Conservation (phyloP, 1,140 invertebrate genomes). For the Holotrichia oblita region DNA sequence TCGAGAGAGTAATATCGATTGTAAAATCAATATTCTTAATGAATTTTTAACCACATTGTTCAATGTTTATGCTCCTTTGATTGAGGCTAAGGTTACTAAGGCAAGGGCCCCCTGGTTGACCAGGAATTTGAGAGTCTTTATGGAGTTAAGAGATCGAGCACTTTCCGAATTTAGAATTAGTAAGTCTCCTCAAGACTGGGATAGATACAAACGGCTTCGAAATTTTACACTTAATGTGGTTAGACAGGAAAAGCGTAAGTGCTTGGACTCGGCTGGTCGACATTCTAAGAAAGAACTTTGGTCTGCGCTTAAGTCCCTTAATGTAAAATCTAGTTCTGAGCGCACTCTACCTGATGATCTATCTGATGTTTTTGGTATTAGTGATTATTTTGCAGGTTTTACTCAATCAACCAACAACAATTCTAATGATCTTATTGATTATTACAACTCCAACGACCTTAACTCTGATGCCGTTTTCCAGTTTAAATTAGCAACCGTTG, state of each 20-base stretch:
- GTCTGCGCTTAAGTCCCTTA: not conserved
- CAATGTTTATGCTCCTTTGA: slow-evolving; percentile 36
- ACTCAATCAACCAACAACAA: not conserved
- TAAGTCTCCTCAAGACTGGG: slow-evolving; percentile 21
- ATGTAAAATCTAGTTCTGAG: not conserved
- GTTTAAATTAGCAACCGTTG: not conserved
- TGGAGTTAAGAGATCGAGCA: slow-evolving; percentile 38
- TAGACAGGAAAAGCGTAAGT: slow-evolving; percentile 38
- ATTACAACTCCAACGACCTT: not conserved
- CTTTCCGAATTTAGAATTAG: slow-evolving; percentile 32
- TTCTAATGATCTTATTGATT: slow-evolving; percentile 4
- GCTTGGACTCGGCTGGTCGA: slow-evolving; percentile 10
- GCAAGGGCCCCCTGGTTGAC: slow-evolving; percentile 31
- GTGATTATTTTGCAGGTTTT: not conserved
- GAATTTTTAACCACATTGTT: slow-evolving; percentile 14
- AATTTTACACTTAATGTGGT: slow-evolving; percentile 30
- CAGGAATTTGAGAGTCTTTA: slow-evolving; percentile 36
- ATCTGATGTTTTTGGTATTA: not conserved
- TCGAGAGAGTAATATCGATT: not conserved
- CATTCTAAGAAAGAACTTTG: not conserved
- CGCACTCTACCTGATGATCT: not conserved
- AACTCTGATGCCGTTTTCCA: not conserved
- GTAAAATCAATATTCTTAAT: not conserved
- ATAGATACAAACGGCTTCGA: slow-evolving; percentile 38
- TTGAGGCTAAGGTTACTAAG: slow-evolving; percentile 31